Base-by-base conservation (phyloP, 2,797 vertebrate species). In the Sylvia borin region DNA sequence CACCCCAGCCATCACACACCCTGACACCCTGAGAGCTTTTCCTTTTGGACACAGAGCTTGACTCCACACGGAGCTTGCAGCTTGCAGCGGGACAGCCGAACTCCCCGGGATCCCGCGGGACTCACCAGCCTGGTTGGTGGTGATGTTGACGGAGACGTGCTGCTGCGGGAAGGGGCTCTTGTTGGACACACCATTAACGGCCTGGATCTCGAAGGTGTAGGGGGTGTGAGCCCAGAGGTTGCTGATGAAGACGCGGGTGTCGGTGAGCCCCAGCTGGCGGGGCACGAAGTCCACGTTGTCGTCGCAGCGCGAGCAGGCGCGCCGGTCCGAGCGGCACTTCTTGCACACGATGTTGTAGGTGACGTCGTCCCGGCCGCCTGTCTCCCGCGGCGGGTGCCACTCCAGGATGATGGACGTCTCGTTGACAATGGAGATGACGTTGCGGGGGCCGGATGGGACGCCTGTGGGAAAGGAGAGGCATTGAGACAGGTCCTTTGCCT, bases 331-430 rank as follows among this genome's bases (percentile, higher is more conserved):
- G 4, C 98, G 98, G 97, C 99, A 99, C 97, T 99, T 99, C 96
- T 99, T 99, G 96, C 99, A 99, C 88, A 99, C 98, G 8, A 99
- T 99, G 97, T 99, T 99, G 97, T 99, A 99, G 75, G 98, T 99
- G n/a, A 99, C 99, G 0, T 99, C 99, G 0, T 98, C 98, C 1
- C 99, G 98, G 31, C 99, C 98, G 0, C 99, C 99, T 0, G 98
- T 99, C 96, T 99, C 99, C 38, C 99, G 98, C 0, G 99, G 99
- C 0, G 99, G 97, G 62, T 99, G 98, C 99, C 99, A 99, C 97
- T 99, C 99, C 95, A 99, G 98, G 96, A 99, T 99, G 92, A 99
- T 99, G 5, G 99, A 99, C 0, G 99, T 99, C 97, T 99, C 99
- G 1, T 99, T 99, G 93, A 99, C 99, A 0, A 99, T 98, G 92